Conservation (phyloP, 2,888 invertebrate genomes). For the Cataglyphis cursor region DNA sequence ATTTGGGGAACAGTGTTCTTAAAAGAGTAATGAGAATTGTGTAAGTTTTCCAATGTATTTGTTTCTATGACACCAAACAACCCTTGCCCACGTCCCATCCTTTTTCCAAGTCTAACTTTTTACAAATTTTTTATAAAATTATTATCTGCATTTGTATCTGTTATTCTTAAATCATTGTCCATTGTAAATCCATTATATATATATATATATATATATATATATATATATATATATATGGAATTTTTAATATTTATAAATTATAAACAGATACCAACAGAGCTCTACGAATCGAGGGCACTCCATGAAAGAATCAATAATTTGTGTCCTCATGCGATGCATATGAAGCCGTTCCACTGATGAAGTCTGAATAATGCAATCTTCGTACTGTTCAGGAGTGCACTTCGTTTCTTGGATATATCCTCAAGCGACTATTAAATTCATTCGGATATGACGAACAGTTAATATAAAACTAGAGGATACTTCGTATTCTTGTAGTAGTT, state of each 20-base stretch:
- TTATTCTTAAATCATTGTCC: conserved; percentile 20
- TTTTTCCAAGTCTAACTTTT: conserved; percentile 33
- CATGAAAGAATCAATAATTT: conserved; percentile 24
- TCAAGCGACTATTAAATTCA: not conserved
- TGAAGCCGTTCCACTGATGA: conserved; percentile 70
- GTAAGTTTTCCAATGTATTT: conserved; percentile 57
- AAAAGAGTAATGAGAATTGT: conserved; percentile 40
- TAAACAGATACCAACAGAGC: not conserved
- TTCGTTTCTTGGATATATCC: conserved; percentile 8
- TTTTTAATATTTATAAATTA: conserved; percentile 10
- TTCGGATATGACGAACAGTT: not conserved
- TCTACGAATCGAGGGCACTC: not conserved
- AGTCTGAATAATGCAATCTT: conserved; percentile 80
- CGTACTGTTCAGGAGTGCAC: conserved; percentile 44
- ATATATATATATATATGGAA: too few relatives aligned
- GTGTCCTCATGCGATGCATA: conserved; percentile 5
- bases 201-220: too few relatives aligned
- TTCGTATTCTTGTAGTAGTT: not conserved
- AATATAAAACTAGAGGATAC: not conserved
- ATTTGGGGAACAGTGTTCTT: conserved; percentile 29
- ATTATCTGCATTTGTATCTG: not conserved
- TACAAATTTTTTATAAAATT: not conserved
- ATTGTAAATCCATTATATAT: not conserved
- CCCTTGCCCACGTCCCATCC: conserved; percentile 77
- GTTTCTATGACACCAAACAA: conserved; percentile 90